Base-by-base conservation (phyloP, 2,797 vertebrate genomes). In the Aplochiton taeniatus region DNA sequence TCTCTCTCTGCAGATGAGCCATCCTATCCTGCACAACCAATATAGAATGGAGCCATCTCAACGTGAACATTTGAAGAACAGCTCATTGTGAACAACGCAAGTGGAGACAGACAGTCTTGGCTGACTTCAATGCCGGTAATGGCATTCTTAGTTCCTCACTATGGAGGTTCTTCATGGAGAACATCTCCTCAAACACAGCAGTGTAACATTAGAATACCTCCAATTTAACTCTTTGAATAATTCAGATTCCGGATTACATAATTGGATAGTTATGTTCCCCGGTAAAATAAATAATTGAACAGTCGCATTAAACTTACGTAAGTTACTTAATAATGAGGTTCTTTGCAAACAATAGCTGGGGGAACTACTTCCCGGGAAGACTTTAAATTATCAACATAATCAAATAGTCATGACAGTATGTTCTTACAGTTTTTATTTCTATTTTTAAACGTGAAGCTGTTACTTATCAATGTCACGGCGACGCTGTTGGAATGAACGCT, bases 221-320 rank as follows among this genome's bases (percentile, higher is more conserved):
- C 20, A 31, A 19, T 54, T 54, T 11, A 31, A 12, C 11, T 31
- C 31, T 54, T 57, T 66, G 16, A 66, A 70, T 44, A 13, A 58
- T 62, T 52, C 42, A 64, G 53, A 43, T 49, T 31, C 6, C 3
- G 31, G 31, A 64, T 58, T 31, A 46, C 42, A 59, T 58, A 65
- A 63, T 68, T 67, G 20, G 7, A 48, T 45, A 56, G 44, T 45
- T 44, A 17, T 18, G 47, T 19, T 19, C 11, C 17, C 52, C n/a
- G 48, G 20, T 43, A 52, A 31, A 46, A 72, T 69, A 51, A 31
- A 48, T 49, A 19, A 7, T 19, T 50, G 58, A 61, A 57, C 19
- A 56, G 18, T 61, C 62, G 49, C 11, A 11, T 55, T 44, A 11
- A 48, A n/a, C n/a, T n/a, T n/a, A n/a, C n/a, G 11, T 31, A 4